A percentile compares a stretch with the other conserved stretches of the same genome.
Evolutionary conservation across 2,113 vertebrate genomes (phyloP).

Genomic region (Oreocharis arfaki): DNA sequence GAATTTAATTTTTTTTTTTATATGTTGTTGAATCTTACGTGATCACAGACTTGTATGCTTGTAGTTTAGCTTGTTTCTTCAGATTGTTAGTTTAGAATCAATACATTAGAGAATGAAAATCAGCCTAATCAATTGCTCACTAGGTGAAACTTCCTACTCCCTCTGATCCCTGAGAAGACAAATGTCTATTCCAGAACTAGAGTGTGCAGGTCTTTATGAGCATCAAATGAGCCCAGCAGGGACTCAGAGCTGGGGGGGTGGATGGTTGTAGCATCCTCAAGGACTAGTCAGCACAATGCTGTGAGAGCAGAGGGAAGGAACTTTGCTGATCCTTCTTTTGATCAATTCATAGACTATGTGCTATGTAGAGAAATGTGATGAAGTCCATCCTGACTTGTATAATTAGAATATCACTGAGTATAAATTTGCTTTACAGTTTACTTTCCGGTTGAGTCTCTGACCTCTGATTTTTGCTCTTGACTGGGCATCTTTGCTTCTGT

Average conservation of each 20-base stretch:
- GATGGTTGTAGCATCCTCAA: rapidly evolving
- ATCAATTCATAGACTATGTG: not conserved
- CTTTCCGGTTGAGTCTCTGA: not conserved
- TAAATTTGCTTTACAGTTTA: not conserved
- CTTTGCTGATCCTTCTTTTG: not conserved
- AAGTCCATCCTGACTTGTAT: not conserved
- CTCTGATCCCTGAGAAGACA: not conserved
- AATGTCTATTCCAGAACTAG: not conserved
- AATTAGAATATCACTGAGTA: not conserved
- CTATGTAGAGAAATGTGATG: not conserved
- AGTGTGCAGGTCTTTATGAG: not conserved
- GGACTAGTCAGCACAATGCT: not conserved
- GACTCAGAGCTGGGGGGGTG: not conserved
- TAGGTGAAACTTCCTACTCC: not conserved
- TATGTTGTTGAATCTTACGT: not conserved
- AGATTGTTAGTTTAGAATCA: not conserved
- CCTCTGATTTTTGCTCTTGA: not conserved
- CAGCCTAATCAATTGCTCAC: not conserved
- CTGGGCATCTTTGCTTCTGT: not conserved
- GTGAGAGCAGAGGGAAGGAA: not conserved
- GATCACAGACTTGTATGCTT: not conserved
- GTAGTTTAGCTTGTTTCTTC: not conserved
- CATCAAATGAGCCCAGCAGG: not conserved
- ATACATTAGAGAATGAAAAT: not conserved
- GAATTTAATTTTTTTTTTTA: not conserved